These are phyloP conservation scores for Setophaga petechia DNA, from an alignment of 2,113 vertebrate genomes.

Conservation along the genomic window DNA sequence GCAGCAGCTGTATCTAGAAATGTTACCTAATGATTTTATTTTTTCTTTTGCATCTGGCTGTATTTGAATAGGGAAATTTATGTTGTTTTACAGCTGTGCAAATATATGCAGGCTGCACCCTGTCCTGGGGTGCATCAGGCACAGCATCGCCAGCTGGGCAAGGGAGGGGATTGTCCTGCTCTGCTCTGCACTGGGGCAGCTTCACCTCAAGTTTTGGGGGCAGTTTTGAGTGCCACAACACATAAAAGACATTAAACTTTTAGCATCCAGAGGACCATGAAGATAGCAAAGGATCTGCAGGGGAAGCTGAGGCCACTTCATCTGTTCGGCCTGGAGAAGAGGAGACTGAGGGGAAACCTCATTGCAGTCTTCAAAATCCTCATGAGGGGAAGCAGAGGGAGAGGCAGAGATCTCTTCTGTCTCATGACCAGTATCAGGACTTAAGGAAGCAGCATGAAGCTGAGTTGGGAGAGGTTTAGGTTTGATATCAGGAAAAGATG, in stretches of 20 bases:
- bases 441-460: not conserved
- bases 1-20: not conserved
- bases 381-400: not conserved
- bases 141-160: rapidly evolving
- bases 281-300: not conserved
- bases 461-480: not conserved
- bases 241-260: not conserved
- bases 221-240: not conserved
- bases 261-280: not conserved
- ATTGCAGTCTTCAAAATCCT: rapidly evolving
- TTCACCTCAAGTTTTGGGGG: rapidly evolving
- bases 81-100: not conserved
- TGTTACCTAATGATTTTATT: not conserved
- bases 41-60: not conserved
- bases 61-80: not conserved
- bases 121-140: not conserved
- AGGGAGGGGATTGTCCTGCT: not conserved
- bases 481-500: not conserved
- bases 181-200: not conserved
- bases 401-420: too few species aligned
- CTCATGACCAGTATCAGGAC: not conserved
- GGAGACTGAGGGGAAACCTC: not conserved
- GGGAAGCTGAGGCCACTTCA: not conserved
- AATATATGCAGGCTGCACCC: not conserved
- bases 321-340: not conserved